These are phyloP conservation scores for Dasyornis broadbenti DNA, from an alignment of 2,113 vertebrate genomes.

Conservation along the genomic window DNA sequence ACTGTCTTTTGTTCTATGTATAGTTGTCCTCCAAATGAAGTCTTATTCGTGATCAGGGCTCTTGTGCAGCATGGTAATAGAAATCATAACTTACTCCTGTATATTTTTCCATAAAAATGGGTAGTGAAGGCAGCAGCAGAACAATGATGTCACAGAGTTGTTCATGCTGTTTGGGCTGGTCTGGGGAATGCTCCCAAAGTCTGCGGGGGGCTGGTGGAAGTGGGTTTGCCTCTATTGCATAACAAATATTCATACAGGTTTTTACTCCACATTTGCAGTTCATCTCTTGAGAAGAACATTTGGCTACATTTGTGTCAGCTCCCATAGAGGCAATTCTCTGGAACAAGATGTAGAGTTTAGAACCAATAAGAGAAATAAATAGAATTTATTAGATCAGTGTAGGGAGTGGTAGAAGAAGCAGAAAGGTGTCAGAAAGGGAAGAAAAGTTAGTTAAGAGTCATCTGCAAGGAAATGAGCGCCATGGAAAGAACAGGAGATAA, in stretches of 20 bases:
- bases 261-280: background rate
- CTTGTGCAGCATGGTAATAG: background rate
- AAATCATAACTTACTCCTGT: background rate
- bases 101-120: background rate
- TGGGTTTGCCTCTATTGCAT: background rate
- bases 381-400: background rate
- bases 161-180: background rate
- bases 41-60: background rate
- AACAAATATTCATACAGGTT: background rate
- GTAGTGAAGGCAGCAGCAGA: background rate
- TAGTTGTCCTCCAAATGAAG: background rate
- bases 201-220: background rate
- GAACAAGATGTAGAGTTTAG: background rate
- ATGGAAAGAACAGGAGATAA: background rate
- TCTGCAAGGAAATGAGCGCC: background rate
- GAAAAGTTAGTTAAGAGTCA: background rate
- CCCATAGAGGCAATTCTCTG: background rate
- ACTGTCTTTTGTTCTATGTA: background rate
- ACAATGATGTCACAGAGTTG: background rate
- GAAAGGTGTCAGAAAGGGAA: background rate
- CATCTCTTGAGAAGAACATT: background rate
- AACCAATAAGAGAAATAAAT: background rate
- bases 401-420: background rate
- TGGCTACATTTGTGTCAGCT: background rate
- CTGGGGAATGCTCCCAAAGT: background rate